Conservation (phyloP, 2,888 invertebrate genomes). For the Chymomyza caudatula region DNA sequence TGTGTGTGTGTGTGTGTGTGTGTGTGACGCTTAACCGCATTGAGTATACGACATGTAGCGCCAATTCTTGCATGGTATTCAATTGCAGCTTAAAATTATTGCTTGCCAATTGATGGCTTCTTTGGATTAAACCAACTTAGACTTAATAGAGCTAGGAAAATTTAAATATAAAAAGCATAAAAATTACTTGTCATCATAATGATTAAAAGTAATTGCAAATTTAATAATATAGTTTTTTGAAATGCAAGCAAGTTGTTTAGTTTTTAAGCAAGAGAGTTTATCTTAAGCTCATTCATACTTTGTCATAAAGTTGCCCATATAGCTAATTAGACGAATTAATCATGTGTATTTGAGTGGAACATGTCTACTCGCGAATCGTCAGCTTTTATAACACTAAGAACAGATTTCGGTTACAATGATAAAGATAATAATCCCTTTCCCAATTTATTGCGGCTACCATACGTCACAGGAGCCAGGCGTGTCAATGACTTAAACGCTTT, state of each 20-base stretch:
- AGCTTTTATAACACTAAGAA: no score
- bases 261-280: no score
- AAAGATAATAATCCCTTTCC: no score
- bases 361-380: no score
- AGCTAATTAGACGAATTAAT: no score
- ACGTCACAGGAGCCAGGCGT: no score
- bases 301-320: no score
- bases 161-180: background rate
- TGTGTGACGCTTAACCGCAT: conserved; percentile 14
- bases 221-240: background rate
- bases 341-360: no score
- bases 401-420: no score
- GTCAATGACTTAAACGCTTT: no score
- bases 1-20: conserved; percentile 30
- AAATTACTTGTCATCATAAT: background rate
- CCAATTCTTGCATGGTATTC: background rate
- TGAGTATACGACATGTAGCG: conserved; percentile 3
- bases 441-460: no score
- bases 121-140: background rate
- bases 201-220: background rate
- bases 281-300: no score
- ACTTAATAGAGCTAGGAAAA: background rate
- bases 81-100: background rate
- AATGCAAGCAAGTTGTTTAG: background rate
- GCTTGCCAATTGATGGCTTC: background rate